A percentile compares a stretch with the other conserved stretches of the same genome.
Conservation (phyloP, 2,888 invertebrate genomes). For the Phengaris alcon region DNA sequence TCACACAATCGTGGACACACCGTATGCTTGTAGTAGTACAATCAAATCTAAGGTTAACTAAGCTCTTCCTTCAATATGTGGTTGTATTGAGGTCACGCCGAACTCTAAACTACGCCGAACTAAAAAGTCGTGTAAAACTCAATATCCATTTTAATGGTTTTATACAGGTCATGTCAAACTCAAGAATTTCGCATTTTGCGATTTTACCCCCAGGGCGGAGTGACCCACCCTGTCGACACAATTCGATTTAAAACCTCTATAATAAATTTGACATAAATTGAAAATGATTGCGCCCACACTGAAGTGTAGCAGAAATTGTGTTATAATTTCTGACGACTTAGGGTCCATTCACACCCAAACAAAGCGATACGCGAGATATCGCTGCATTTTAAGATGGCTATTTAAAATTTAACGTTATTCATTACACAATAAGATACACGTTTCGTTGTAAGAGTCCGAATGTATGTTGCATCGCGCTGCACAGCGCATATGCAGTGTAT, state of each 20-base stretch:
- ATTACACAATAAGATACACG: too few species aligned
- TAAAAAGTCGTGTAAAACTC: background rate
- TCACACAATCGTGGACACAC: too few species aligned
- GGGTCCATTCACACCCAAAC: too few species aligned
- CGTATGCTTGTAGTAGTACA: too few species aligned
- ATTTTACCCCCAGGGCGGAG: background rate
- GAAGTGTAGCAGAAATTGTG: background rate
- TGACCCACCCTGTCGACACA: background rate
- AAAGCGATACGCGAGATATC: too few species aligned
- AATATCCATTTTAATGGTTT: background rate
- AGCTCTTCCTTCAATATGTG: too few species aligned
- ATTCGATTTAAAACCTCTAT: conserved; percentile 1
- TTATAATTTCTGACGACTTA: background rate
- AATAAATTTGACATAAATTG: conserved; percentile 12
- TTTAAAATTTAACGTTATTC: too few species aligned
- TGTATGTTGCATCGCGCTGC: too few species aligned
- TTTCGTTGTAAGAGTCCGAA: too few species aligned
- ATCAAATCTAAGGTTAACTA: too few species aligned
- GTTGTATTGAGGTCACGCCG: background rate
- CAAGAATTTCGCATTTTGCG: background rate
- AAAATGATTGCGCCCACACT: conserved; percentile 4
- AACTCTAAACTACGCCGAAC: background rate
- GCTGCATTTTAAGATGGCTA: too few species aligned
- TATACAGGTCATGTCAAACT: background rate
- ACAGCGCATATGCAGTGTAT: too few species aligned